Evolutionary conservation across 2,797 vertebrate species (phyloP), one percentile per base, ranked within the genome.

Genomic region (Kryptolebias ocellatus): DNA sequence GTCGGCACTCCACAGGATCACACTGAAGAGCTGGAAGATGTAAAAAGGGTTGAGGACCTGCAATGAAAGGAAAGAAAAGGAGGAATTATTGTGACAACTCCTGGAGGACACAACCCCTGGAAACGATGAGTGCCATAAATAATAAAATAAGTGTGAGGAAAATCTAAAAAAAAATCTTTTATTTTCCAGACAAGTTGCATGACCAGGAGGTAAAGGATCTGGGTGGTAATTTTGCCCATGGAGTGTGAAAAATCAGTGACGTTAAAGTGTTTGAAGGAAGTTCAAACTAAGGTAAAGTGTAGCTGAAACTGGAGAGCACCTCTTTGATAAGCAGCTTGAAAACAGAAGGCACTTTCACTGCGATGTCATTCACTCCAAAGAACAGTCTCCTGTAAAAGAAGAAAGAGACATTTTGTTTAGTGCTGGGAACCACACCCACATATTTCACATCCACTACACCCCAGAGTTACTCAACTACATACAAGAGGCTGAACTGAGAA

Each of bases 11-110:
- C 98, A 99, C 77, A 99, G 91, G 90, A 97, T 95, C 90, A 99
- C 95, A 93, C 97, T 99, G 94, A 98, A 99, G 83, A 99, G 95
- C 90, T 99, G 98, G 94, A 99, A 99, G 94, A 99, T 95, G 96
- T 99, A 99, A 92, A 99, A 99, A 90, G 98, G 98, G 80, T 99
- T 99, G 88, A 99, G 96, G 90, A 99, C 97, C 98, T 99, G 77
- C 39, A 90, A 87, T 58, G 72, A 28, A 64, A 80, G 55, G 72
- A 28, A 64, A 80, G 55, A 69, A 16, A 62, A 3, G 52, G 24
- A 71, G 9, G 16, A 9, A 9, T 34, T 15, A 63, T n/a, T 39
- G 5, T 11, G 20, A 29, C 4, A 77, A 53, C 24, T 56, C 46
- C 17, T 55, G 28, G 3, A 64, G 24, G 52, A 47, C 7, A 57